phyloP scores from a whole-genome alignment of 2,888 invertebrate species.

The Andrena haemorrhoa region DNA sequence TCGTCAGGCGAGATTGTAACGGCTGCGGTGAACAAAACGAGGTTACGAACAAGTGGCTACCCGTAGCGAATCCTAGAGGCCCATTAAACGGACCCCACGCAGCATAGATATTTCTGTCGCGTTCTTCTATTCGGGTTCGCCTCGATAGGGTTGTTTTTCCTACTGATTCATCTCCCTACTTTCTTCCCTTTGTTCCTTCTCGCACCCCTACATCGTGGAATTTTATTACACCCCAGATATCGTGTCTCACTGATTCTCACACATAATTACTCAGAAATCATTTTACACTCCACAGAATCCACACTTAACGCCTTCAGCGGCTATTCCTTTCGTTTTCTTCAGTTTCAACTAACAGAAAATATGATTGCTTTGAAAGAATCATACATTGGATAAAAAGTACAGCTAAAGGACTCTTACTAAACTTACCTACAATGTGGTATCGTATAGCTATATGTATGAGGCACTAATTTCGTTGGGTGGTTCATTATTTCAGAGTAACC shows the following conservation, averaged over 20 bases:
- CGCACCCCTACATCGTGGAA: constrained; percentile 15
- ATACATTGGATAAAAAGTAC: background rate
- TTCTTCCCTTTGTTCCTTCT: constrained; percentile 48
- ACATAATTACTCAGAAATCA: constrained; percentile 34
- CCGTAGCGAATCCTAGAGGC: constrained; percentile 77
- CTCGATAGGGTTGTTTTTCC: constrained; percentile 72
- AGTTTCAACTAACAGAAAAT: background rate
- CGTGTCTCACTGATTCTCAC: constrained; percentile 15
- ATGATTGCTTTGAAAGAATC: background rate
- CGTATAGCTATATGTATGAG: background rate
- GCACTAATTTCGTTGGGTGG: constrained; percentile 35
- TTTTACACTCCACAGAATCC: background rate
- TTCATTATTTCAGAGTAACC: constrained; percentile 46
- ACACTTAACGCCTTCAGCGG: background rate
- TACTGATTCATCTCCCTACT: constrained; percentile 61
- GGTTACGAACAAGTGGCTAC: constrained; percentile 80
- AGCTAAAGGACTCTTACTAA: too few relatives aligned
- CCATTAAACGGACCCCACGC: constrained; percentile 75
- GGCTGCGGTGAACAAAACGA: constrained; percentile 72
- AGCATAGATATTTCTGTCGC: constrained; percentile 39
- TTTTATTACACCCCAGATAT: constrained; percentile 42
- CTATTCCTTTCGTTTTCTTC: background rate
- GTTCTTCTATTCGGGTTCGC: constrained; percentile 60
- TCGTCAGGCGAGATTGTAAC: constrained; percentile 64
- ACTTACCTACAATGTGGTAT: too few relatives aligned